Base-by-base conservation (phyloP, 2,888 invertebrate genomes). In the Andrena flavipes region DNA sequence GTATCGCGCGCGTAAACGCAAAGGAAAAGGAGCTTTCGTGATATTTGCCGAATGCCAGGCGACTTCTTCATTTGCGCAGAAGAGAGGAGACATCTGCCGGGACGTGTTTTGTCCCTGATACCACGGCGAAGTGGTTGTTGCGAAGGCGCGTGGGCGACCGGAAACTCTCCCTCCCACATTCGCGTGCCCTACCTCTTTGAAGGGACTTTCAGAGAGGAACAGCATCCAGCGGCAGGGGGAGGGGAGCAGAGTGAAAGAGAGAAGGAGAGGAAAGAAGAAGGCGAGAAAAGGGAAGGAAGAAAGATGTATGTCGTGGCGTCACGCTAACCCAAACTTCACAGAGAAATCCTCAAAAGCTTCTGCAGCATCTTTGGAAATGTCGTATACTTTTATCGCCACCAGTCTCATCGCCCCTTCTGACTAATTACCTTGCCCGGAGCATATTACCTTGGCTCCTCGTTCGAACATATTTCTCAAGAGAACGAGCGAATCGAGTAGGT, bases 131-230 rank as follows among this genome's bases (percentile, higher is more conserved):
- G 89, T 91, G 91, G 86, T 88, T 85, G 88, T 90, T 88, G 90
- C 87, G 87, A 81, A 88, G 87, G 84, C 84, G 90, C 90, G 92
- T 92, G 91, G 91, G 92, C 90, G 92, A 92, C 92, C 92, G 91
- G 94, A 94, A 94, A 94, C 94, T 94, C 94, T 95, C 95, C 95
- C 95, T 95, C 95, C 95, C 95, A 95, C 91, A 91, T 90, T 88
- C 86, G 87, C 88, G 87, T 90, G 88, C 88, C 90, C 90, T 90
- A 87, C 90, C 90, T 88, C 86, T 79, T 69, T 75, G 79, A 84
- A 81, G 83, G 82, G 79, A 84, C 84, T 73, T 71, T 78, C 80
- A 54, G 63, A 68, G 78, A 75, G 71, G 73, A 75, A 76, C 70
- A 74, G 70, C 67, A 67, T 60, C 48, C 63, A 73, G 60, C 26